Percentiles rank a stretch among this genome's conserved stretches.
Evolutionary conservation across 2,888 invertebrate genomes (phyloP).

Genomic region (Hirtodrosophila cameraria): DNA sequence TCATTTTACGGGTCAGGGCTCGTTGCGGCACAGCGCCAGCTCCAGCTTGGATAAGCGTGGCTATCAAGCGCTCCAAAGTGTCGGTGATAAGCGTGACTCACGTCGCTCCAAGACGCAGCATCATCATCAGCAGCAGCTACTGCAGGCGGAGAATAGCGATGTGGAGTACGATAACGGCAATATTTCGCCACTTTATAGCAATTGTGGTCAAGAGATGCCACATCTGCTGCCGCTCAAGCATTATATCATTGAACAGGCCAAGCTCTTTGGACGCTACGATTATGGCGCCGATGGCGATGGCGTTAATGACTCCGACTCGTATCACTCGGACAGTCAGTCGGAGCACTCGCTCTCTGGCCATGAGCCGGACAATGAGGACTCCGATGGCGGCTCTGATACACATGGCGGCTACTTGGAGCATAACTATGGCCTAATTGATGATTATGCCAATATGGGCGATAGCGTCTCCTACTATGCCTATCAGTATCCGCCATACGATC

Average conservation of each 20-base stretch:
- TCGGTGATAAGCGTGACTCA: constrained; percentile 72
- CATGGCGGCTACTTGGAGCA: constrained; percentile 87
- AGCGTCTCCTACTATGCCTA: constrained; percentile 87
- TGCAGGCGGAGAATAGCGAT: constrained; percentile 81
- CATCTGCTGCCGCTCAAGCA: constrained; percentile 93
- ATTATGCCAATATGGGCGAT: constrained; percentile 84
- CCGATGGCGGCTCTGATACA: constrained; percentile 88
- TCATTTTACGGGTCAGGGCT: constrained; percentile 59
- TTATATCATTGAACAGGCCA: constrained; percentile 94
- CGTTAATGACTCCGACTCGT: constrained; percentile 90
- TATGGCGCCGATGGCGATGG: constrained; percentile 83
- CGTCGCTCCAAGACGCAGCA: constrained; percentile 65
- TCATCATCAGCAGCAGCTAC: constrained; percentile 69
- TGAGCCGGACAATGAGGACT: constrained; percentile 91
- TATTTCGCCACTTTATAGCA: constrained; percentile 88
- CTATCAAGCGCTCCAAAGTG: constrained; percentile 49
- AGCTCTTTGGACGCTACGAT: constrained; percentile 88
- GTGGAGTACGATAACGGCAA: constrained; percentile 87
- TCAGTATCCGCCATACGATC: constrained; percentile 86
- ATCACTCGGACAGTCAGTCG: constrained; percentile 91
- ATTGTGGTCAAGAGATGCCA: constrained; percentile 89
- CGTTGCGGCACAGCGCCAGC: constrained; percentile 75
- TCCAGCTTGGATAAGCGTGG: constrained; percentile 79
- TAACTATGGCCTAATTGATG: constrained; percentile 84
- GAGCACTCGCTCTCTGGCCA: constrained; percentile 88